Base-by-base conservation (phyloP, 2,888 invertebrate genomes). In the Cephus runcator region DNA sequence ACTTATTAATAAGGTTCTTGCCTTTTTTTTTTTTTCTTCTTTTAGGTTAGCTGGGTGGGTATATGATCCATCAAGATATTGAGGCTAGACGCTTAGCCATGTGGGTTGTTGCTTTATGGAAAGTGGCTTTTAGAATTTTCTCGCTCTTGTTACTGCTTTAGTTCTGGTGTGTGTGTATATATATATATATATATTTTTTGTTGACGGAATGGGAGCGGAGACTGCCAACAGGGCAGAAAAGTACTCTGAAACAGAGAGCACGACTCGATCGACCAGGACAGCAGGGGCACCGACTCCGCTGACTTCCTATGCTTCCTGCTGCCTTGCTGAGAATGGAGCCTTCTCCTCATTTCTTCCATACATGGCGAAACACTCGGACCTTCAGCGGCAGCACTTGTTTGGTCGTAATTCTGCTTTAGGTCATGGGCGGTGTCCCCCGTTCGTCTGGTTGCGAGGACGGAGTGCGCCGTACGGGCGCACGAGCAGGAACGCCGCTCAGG, bases 321-420 rank as follows among this genome's bases (percentile, higher is more conserved):
- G 76, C 81, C 88, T 85, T 83, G 88, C 80, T 90, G 83, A 56
- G 56, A 77, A 81, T 81, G 80, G 84, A 88, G 86, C 87, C 88
- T 90, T 91, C 90, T 90, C 88, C 89, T 90, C 88, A 89, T 88
- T 90, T 89, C 90, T 89, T 90, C 88, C 88, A 84, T 88, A 87
- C 86, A 86, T 87, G 87, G 87, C 84, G 83, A 86, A 85, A 81
- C 83, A 75, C 80, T 83, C 79, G 82, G 83, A 78, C 80, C 80
- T 80, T 31, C 76, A 77, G 86, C 79, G 87, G 88, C 89, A 87
- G 88, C 89, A 89, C 88, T 87, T 86, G 87, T 87, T 87, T 88
- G 87, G 86, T 86, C 79, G 81, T 69, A 69, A 76, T 73, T 79
- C 73, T 40, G 74, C 56, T 35, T 76, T 75, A 40, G 78, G 36